Conservation (phyloP, 2,113 vertebrate genomes). For the Cnemophilus loriae region DNA sequence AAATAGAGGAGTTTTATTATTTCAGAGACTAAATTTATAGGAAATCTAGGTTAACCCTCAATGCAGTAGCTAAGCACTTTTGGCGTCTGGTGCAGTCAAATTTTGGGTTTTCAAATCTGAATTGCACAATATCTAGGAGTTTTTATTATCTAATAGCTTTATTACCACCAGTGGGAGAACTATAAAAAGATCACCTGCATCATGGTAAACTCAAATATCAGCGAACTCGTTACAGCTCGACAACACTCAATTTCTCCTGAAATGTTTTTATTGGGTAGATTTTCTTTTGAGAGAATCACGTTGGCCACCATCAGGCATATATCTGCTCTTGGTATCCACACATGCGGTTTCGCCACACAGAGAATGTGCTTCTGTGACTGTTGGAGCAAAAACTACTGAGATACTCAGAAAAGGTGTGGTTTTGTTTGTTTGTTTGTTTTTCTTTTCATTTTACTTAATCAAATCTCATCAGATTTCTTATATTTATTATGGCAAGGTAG, state of each 20-base stretch:
- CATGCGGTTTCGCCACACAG: background rate
- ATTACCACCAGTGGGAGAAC: background rate
- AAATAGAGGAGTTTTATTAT: background rate
- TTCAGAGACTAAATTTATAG: background rate
- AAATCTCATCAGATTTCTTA: background rate
- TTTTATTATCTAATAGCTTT: background rate
- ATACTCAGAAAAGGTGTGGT: background rate
- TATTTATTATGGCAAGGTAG: background rate
- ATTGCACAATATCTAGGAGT: rapidly evolving
- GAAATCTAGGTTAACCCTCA: background rate
- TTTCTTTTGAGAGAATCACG: background rate
- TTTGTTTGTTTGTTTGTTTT: too few species aligned
- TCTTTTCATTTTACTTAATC: background rate
- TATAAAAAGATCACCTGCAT: background rate
- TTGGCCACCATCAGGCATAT: background rate
- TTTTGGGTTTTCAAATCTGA: background rate
- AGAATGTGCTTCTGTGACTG: background rate
- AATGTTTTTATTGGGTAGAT: background rate
- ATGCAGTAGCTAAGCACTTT: background rate
- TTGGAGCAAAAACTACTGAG: background rate
- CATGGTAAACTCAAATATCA: background rate
- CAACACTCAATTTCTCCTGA: background rate
- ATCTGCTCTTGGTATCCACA: background rate
- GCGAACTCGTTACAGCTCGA: background rate
- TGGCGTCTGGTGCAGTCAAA: background rate